A percentile compares a stretch with the other conserved stretches of the same genome.
phyloP scores from a whole-genome alignment of 2,113 vertebrate species.

The Prunella himalayana region DNA sequence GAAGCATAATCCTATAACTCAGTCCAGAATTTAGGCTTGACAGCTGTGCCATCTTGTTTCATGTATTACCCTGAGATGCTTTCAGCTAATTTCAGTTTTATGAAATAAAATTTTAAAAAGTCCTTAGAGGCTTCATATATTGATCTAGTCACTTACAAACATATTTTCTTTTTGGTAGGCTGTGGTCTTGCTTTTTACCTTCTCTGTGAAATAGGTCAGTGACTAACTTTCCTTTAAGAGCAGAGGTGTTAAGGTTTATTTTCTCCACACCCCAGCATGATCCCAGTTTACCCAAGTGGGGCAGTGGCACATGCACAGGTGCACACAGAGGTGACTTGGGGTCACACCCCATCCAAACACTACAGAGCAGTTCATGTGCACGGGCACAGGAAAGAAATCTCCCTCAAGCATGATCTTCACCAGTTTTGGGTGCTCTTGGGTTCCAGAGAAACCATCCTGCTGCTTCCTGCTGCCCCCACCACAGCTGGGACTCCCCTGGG shows the following conservation, averaged over 20 bases:
- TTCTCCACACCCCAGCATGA: neutral
- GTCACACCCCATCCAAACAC: neutral
- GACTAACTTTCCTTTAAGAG: neutral
- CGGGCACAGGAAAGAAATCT: neutral
- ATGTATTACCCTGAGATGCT: neutral
- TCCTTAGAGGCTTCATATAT: neutral
- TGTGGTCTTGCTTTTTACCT: neutral
- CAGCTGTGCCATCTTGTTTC: conserved; percentile 15
- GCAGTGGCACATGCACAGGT: rapidly evolving
- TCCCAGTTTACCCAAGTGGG: neutral
- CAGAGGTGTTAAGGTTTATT: neutral
- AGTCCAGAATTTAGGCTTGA: neutral
- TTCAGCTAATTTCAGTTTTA: conserved; percentile 34
- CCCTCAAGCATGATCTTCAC: neutral
- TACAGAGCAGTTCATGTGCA: neutral
- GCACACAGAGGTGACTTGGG: neutral
- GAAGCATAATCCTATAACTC: neutral
- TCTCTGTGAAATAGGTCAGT: neutral
- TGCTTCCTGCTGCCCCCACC: neutral
- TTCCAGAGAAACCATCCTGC: neutral
- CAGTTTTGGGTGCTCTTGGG: neutral
- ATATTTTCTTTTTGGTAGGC: neutral
- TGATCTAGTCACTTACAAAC: neutral
- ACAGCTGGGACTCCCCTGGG: neutral
- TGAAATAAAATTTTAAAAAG: neutral